Evolutionary conservation across 1,140 invertebrate genomes (phyloP).

Genomic region (Heliconius melpomene): DNA sequence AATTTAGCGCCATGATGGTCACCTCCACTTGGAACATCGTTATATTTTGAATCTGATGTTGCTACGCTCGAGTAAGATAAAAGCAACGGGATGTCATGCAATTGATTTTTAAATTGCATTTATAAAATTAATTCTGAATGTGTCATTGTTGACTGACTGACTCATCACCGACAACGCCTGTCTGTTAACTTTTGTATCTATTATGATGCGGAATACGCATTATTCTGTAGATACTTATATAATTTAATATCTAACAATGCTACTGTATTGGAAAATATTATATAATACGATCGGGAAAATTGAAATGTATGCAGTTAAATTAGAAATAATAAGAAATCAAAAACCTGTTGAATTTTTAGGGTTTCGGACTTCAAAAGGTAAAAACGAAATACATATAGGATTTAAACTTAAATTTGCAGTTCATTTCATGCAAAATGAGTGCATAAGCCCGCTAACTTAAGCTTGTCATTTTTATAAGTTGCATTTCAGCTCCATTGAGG

Average conservation of each 20-base stretch:
- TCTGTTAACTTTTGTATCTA: conserved; percentile 51
- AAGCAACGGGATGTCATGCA: conserved; percentile 42
- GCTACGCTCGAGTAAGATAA: conserved; percentile 33
- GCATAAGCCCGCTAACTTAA: too few relatives aligned
- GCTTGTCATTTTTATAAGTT: too few relatives aligned
- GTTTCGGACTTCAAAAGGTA: too few relatives aligned
- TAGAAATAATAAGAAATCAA: too few relatives aligned
- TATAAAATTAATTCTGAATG: conserved; percentile 55
- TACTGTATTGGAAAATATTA: neutral
- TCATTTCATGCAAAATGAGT: too few relatives aligned
- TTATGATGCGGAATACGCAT: conserved; percentile 37
- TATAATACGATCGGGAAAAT: neutral
- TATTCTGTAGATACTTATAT: neutral
- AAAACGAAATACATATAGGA: too few relatives aligned
- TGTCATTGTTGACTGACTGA: conserved; percentile 54
- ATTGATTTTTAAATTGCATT: conserved; percentile 51
- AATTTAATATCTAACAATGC: neutral
- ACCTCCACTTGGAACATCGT: neutral
- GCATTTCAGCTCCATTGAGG: too few relatives aligned
- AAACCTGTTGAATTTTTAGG: too few relatives aligned
- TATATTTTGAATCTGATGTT: conserved; percentile 14
- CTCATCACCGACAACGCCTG: conserved; percentile 53
- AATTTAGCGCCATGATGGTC: neutral
- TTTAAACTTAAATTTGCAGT: too few relatives aligned
- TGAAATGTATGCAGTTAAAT: too few relatives aligned